Conservation (phyloP, 1,140 invertebrate species). For the Scaptomyza hsui region DNA sequence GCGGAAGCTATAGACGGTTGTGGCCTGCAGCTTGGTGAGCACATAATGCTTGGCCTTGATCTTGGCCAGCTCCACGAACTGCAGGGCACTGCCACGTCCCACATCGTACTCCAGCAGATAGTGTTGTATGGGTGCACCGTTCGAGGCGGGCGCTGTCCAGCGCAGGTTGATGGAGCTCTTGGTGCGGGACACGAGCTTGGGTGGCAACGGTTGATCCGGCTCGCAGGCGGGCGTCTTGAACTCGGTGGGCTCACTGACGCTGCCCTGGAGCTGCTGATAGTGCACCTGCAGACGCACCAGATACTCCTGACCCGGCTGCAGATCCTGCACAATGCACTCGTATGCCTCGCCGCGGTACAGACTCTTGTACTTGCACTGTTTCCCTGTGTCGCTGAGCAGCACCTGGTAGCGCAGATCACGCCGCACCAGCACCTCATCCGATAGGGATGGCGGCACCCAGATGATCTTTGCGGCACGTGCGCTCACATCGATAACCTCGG, state of each 20-base stretch:
- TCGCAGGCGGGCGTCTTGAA: constrained; percentile 88
- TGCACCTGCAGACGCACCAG: constrained; percentile 88
- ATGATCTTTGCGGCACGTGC: constrained; percentile 91
- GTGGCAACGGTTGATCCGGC: constrained; percentile 86
- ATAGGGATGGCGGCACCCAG: constrained; percentile 88
- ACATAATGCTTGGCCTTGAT: constrained; percentile 89
- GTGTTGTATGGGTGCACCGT: constrained; percentile 90
- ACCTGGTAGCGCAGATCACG: constrained; percentile 91
- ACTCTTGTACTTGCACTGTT: constrained; percentile 91
- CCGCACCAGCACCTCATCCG: constrained; percentile 85
- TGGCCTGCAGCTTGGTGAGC: constrained; percentile 88
- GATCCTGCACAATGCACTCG: constrained; percentile 90
- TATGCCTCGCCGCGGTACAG: constrained; percentile 90
- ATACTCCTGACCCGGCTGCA: constrained; percentile 92
- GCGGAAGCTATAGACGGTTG: constrained; percentile 92
- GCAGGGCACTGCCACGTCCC: constrained; percentile 85
- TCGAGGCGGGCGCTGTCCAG: constrained; percentile 89
- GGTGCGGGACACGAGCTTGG: constrained; percentile 86
- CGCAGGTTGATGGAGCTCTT: constrained; percentile 87
- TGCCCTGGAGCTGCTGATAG: constrained; percentile 85
- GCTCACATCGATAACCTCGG: constrained; percentile 91
- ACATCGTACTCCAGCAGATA: constrained; percentile 93
- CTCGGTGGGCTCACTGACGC: constrained; percentile 85
- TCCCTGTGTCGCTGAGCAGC: constrained; percentile 90
- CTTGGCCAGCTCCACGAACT: constrained; percentile 89